Base-by-base conservation (phyloP, 2,888 invertebrate species). In the Drosophila testacea region DNA sequence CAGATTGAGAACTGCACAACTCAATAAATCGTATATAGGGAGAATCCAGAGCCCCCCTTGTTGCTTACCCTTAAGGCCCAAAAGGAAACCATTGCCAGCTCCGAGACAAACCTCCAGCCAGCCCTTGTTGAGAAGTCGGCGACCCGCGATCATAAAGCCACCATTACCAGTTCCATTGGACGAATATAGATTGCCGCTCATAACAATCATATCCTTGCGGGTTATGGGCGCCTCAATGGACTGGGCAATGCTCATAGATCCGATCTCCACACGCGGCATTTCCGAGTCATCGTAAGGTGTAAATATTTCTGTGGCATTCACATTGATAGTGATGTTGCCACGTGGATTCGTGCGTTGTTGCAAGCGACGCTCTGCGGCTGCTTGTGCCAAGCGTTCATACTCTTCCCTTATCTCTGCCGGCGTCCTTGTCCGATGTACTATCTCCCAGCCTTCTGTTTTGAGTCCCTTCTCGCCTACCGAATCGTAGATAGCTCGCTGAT, bases 361-460 rank as follows among this genome's bases (percentile, higher is more conserved):
- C 60, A 99, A 94, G 71, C 96, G 94, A 68, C 97, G 94, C 89
- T 98, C 98, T 80, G 98, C 98, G 69, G 96, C 94, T 88, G 97
- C 97, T 77, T 96, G 95, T 16, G 96, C 96, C 60, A 96, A 91
- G 73, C 97, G 95, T 93, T 99, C 98, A 94, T 98, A 99, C 93
- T 99, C 99, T 69, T 98, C 98, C 64, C 98, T 94, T 66, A 99
- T 99, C 94, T 99, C 99, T 80, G 97, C 95, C 2, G 99, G 98
- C 3, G 98, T 98, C 91, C 96, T 96, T 1, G 97, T 97, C 39
- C 98, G 94, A 87, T 97, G 96, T 34, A 99, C 96, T 36, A 99
- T 94, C 93, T 99, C 98, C 98, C 98, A 98, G 60, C 98, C 98
- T 88, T 98, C 97, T 0, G 98, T 97, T 92, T 98, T 96, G 32